Percentiles rank a stretch among this genome's conserved stretches.
Evolutionary conservation across 1,140 invertebrate species (phyloP).

Genomic region (Wasmannia auropunctata): DNA sequence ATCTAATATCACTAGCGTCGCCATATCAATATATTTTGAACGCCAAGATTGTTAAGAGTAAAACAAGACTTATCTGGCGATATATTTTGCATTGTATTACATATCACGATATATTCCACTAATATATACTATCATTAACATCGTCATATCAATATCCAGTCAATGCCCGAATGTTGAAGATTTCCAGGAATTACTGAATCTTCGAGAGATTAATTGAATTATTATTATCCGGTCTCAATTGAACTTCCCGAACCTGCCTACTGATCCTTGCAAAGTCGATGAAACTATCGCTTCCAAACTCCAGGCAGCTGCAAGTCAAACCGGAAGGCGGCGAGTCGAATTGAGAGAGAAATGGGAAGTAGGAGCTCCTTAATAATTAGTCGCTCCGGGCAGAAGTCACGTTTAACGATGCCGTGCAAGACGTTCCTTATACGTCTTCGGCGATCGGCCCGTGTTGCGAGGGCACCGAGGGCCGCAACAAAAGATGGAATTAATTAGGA

Average conservation of each 20-base stretch:
- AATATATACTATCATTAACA: background rate
- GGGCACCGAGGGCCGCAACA: conserved; percentile 65
- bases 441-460: conserved; percentile 60
- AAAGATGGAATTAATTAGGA: conserved; percentile 79
- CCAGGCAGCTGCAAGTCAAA: conserved; percentile 2
- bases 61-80: conserved; percentile 25
- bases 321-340: conserved; percentile 4
- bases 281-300: conserved; percentile 62
- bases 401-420: conserved; percentile 34
- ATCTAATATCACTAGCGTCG: background rate
- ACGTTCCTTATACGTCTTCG: conserved; percentile 47
- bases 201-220: conserved; percentile 40
- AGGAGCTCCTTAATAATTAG: conserved; percentile 66
- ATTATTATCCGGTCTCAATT: conserved; percentile 40
- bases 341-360: conserved; percentile 25
- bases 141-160: background rate
- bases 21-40: background rate
- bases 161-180: background rate
- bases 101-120: background rate
- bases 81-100: conserved; percentile 19
- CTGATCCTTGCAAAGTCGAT: conserved; percentile 38
- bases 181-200: conserved; percentile 16
- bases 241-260: conserved; percentile 12
- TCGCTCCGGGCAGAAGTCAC: conserved; percentile 50
- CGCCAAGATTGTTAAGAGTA: background rate